A percentile compares a stretch with the other conserved stretches of the same genome.
These are phyloP conservation scores for Drosophila melanosoma DNA, from an alignment of 2,888 invertebrate species.

Conservation along the genomic window DNA sequence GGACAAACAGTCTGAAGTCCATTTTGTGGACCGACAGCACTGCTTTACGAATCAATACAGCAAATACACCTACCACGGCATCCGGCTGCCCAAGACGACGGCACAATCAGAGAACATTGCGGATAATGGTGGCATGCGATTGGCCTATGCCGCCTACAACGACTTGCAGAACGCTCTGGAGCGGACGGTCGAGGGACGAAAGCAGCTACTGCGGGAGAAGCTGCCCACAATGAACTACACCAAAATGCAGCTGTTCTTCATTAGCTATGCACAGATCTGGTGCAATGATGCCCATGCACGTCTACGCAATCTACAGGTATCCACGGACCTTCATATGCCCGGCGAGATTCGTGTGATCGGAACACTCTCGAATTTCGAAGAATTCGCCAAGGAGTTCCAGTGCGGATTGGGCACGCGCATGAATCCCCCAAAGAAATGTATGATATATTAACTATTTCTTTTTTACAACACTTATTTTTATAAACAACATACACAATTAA, in stretches of 20 bases:
- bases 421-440: slow-evolving; percentile 79
- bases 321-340: slow-evolving; percentile 71
- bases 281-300: slow-evolving; percentile 73
- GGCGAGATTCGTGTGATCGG: slow-evolving; percentile 79
- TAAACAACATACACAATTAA: neutral
- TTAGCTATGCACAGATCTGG: slow-evolving; percentile 82
- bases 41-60: slow-evolving; percentile 82
- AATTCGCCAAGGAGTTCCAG: slow-evolving; percentile 81
- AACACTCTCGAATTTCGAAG: slow-evolving; percentile 75
- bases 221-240: slow-evolving; percentile 75
- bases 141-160: slow-evolving; percentile 81
- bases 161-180: slow-evolving; percentile 65
- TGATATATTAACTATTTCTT: slow-evolving; percentile 68
- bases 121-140: slow-evolving; percentile 82
- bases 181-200: slow-evolving; percentile 11
- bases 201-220: slow-evolving; percentile 58
- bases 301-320: slow-evolving; percentile 51
- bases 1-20: slow-evolving; percentile 66
- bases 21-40: slow-evolving; percentile 65
- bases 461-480: neutral
- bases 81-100: slow-evolving; percentile 60
- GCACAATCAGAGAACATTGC: slow-evolving; percentile 82
- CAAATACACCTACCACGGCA: slow-evolving; percentile 64
- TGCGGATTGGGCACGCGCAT: slow-evolving; percentile 69
- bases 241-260: slow-evolving; percentile 81